Base-by-base conservation (phyloP, 1,140 invertebrate genomes). In the Eumeta japonica region DNA sequence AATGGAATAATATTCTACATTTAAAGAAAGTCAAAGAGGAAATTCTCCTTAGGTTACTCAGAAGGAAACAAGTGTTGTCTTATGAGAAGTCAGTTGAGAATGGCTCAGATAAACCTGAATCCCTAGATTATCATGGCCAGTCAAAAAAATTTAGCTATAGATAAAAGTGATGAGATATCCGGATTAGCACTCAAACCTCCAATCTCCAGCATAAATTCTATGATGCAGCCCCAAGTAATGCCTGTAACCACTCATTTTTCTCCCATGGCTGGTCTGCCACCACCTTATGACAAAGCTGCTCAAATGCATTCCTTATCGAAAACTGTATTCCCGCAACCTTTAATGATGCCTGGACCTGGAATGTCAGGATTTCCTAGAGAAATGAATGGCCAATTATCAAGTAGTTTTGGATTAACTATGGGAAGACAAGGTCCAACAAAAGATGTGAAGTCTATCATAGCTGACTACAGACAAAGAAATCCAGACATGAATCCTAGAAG, bases 21-120 rank as follows among this genome's bases (percentile, higher is more conserved):
- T 70, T 89, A 45, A 86, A 86, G 52, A 90, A 90, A 56, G 74
- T 90, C 0, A 90, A 90, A 68, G 88, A 92, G 58, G 87, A 90
- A 55, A 82, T 87, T 10, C 73, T 88, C 34, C 62, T 85, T 10
- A 63, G 87, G 37, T 65, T 90, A 2, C 68, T 86, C 39, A 78
- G 87, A 34, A 79, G 82, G 41, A 80, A 82, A 48, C 82, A 86
- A 49, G 76, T 86, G 3, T 52, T 82, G 42, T 62, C 65, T 0
- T 74, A 67, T 24, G 70, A 75, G 20, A 75, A 72, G 28, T 54
- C 60, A 1, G 49, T 59, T 0, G 70, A 74, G 17, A 74, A 74
- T 16, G 66, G 66, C 3, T 46, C 53, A 1, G 66, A 73, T 12
- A 37, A 62, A 16, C 55, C 53, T 0, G 70, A 74, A 46, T 62